Base-by-base conservation (phyloP, 2,888 invertebrate genomes). In the Carcina quercana region DNA sequence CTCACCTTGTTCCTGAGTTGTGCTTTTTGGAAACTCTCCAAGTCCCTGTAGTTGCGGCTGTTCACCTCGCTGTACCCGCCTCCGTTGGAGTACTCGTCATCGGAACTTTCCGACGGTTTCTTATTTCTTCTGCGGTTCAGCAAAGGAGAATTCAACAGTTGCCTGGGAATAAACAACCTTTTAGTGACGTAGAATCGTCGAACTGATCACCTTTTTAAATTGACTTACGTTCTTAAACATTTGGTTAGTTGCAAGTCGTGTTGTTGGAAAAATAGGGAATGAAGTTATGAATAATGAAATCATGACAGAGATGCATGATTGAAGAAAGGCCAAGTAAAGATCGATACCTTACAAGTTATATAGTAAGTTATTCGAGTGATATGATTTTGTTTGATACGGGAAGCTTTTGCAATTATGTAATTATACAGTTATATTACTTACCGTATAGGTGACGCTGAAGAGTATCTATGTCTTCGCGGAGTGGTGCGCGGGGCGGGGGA, bases 11-110 rank as follows among this genome's bases (percentile, higher is more conserved):
- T 95, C 46, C 94, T 86, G 19, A 96, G 87, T 63, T 96, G 95
- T 8, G 94, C 94, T 67, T 95, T 95, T 70, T 96, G 96, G 69
- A 96, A 95, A 44, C 93, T 94, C 73, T 96, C 96, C 48, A 96
- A 84, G 67, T 96, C 93, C 38, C 91, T 87, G 62, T 92, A 95
- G 71, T 93, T 92, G 51, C 89, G 89, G 42, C 89, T 87, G 54
- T 87, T 87, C 50, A 86, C 86, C 37, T 87, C 76, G 48, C 67
- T 78, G 59, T 87, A 79, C 10, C 74, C 69, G 10, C 74, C 69
- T 12, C 56, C 54, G 4, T 62, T 68, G 20, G 72, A 75, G 41
- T 76, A 67, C 60, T 94, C 94, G 53, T 95, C 94, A 61, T 94
- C 94, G 0, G 94, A 94, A 58, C 94, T 94, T 62, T 93, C 93